Conservation (phyloP, 2,113 vertebrate species). For the Ciconia stormi region DNA sequence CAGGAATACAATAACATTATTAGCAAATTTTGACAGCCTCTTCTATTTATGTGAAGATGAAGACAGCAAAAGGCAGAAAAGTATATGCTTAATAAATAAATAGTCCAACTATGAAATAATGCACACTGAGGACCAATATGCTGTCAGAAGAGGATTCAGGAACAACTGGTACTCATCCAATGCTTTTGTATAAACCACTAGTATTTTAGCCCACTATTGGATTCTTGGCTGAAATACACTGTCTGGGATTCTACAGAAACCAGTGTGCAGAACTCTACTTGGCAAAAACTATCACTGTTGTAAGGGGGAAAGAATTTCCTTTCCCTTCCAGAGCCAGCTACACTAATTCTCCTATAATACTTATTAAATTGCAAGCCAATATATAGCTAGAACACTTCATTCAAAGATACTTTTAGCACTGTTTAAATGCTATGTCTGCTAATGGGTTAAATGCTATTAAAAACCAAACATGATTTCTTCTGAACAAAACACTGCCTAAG, state of each 20-base stretch:
- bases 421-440: not conserved
- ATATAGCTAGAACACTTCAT: not conserved
- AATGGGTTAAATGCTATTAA: not conserved
- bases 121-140: not conserved
- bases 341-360: not conserved
- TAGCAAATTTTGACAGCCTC: not conserved
- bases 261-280: not conserved
- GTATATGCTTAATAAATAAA: not conserved
- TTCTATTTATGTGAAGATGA: not conserved
- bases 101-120: not conserved
- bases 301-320: slow-evolving; percentile 54
- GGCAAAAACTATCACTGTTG: slow-evolving; percentile 3
- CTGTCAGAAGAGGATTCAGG: not conserved
- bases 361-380: not conserved
- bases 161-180: slow-evolving; percentile 1
- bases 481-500: not conserved
- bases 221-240: slow-evolving; percentile 26
- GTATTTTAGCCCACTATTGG: not conserved
- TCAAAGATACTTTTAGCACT: not conserved
- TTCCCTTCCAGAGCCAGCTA: not conserved
- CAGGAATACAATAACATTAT: not conserved
- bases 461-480: not conserved
- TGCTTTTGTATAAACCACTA: not conserved
- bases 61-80: not conserved
- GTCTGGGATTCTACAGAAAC: slow-evolving; percentile 5